These are phyloP conservation scores for Malacosoma neustria DNA, from an alignment of 2,888 invertebrate genomes.

Conservation along the genomic window DNA sequence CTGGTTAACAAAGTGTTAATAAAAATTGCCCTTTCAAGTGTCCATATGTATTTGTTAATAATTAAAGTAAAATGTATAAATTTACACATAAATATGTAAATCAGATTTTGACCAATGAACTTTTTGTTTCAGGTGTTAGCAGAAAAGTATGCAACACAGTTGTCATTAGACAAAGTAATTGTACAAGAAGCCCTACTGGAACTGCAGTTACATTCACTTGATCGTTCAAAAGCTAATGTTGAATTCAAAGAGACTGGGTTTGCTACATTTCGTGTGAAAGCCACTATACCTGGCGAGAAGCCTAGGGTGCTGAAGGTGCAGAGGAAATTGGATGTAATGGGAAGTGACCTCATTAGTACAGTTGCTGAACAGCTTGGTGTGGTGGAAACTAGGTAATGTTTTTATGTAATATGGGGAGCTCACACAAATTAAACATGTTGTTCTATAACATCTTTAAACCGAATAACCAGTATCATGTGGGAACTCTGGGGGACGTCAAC, in stretches of 20 bases:
- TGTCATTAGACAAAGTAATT: conserved; percentile 66
- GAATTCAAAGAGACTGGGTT: conserved; percentile 81
- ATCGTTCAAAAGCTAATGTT: conserved; percentile 80
- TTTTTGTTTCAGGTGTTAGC: conserved; percentile 79
- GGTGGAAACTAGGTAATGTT: conserved; percentile 43
- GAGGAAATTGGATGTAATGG: conserved; percentile 66
- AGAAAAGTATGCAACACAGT: conserved; percentile 65
- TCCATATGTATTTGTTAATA: no score
- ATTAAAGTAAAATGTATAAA: no score
- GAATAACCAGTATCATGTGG: no score
- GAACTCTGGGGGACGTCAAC: no score
- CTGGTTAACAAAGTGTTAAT: no score
- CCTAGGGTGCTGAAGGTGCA: conserved; percentile 69
- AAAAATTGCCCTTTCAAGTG: no score
- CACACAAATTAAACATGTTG: no score
- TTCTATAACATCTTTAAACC: no score
- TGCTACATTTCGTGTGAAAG: conserved; percentile 82
- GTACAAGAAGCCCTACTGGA: conserved; percentile 75
- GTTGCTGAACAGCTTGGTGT: conserved; percentile 67
- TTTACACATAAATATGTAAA: no score
- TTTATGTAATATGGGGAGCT: no score
- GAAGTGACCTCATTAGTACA: conserved; percentile 69
- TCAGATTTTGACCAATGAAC: no score
- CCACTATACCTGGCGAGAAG: conserved; percentile 69
- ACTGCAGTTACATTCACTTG: conserved; percentile 80